Evolutionary conservation across 2,113 vertebrate species (phyloP).

Genomic region (Daubentonia madagascariensis): DNA sequence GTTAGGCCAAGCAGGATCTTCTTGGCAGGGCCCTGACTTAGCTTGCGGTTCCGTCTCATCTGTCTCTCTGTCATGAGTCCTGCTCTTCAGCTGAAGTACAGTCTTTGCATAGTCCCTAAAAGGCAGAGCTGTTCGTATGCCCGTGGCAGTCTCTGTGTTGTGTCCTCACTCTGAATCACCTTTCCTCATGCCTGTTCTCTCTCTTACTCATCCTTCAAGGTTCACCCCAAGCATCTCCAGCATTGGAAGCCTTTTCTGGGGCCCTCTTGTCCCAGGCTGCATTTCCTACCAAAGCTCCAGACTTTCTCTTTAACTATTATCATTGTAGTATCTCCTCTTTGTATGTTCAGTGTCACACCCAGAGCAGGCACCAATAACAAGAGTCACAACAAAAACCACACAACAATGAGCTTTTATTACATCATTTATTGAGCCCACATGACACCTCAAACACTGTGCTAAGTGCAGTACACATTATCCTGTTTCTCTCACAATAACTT

Average conservation of each 20-base stretch:
- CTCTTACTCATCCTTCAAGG: neutral
- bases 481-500: neutral
- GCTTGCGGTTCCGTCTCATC: neutral
- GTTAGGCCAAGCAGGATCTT: neutral
- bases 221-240: neutral
- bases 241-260: neutral
- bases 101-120: neutral
- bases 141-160: accelerated
- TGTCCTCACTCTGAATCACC: neutral
- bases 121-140: neutral
- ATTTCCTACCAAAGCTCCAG: neutral
- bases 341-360: neutral
- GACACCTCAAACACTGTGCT: too few species aligned
- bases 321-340: neutral
- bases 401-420: neutral
- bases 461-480: neutral
- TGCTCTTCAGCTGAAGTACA: accelerated
- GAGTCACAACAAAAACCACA: neutral
- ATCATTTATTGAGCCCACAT: neutral
- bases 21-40: neutral
- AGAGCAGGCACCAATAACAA: neutral
- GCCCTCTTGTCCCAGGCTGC: neutral
- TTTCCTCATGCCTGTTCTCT: neutral
- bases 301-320: neutral
- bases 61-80: neutral